Conservation (phyloP, 1,140 invertebrate genomes). For the Lerema accius region DNA sequence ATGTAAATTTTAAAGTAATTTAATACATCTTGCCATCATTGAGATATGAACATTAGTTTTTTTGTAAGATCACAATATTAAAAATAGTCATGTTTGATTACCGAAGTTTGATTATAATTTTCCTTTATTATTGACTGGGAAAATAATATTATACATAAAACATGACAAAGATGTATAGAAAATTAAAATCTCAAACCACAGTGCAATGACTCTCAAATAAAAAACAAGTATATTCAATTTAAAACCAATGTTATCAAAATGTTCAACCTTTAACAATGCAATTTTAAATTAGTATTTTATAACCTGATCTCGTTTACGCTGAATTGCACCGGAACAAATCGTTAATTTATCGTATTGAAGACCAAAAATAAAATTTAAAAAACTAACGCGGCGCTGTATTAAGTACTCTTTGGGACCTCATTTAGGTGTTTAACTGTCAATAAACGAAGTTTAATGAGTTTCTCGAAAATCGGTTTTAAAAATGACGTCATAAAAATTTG, state of each 20-base stretch:
- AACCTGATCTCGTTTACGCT: conserved; percentile 11
- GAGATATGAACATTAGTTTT: too few species aligned
- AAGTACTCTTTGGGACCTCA: conserved; percentile 29
- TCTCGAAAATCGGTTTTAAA: conserved; percentile 35
- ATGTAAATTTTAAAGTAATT: too few species aligned
- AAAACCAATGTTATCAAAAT: conserved; percentile 7
- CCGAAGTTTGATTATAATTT: too few species aligned
- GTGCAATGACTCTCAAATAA: neutral
- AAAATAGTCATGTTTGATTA: too few species aligned
- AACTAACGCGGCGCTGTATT: conserved; percentile 27
- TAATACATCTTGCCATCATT: too few species aligned
- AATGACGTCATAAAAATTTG: conserved; percentile 45
- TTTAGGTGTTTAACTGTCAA: conserved; percentile 59
- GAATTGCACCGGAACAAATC: conserved; percentile 39
- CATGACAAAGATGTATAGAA: neutral
- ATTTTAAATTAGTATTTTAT: conserved; percentile 25
- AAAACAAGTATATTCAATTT: neutral
- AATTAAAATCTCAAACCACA: neutral
- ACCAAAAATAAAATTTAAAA: conserved; percentile 16
- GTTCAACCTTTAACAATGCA: neutral
- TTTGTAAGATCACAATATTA: too few species aligned
- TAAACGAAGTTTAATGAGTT: conserved; percentile 53
- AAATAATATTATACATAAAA: too few species aligned
- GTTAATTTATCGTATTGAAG: conserved; percentile 36
- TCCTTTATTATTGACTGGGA: too few species aligned